Base-by-base conservation (phyloP, 1,140 invertebrate genomes). In the Arion vulgaris region DNA sequence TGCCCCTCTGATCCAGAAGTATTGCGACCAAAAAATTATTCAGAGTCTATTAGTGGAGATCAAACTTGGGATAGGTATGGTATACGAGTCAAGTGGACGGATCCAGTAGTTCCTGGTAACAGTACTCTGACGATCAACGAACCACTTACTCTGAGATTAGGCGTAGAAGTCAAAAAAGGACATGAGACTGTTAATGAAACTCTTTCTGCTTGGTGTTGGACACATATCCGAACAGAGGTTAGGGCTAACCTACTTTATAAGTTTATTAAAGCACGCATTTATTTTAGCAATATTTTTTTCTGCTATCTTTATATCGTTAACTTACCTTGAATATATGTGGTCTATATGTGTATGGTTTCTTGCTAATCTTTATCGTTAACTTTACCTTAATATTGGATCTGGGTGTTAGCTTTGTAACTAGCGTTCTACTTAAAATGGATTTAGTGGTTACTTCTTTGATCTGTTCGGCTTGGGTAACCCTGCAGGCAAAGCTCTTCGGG, bases 11-110 rank as follows among this genome's bases (percentile, higher is more conserved):
- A 66, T 28, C 62, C 62, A 28, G 73, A 75, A 51, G 19, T 4
- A 2, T 2, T 39, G 45, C 39, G 73, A 53, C 73, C 73, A 1
- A 45, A 36, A 32, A 51, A 51, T 34, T 75, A n/a, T 26, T 34
- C 11, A 0, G 73, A 75, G 23, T n/a, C 73, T 0, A 49, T 75
- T n/a, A 51, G 41, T 49, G 73, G 73, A 53, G 73, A 75, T 34
- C 19, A 49, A 34, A 45, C 45, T 2, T 75, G 73, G 73, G 28
- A 75, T 32, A 4, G 2, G 2, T 51, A 28, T 34, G 73, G 62
- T 7, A 32, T 66, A 66, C 62, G 62, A 2, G 17, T 66, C 62
- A 66, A 66, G 19, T 66, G n/a, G 62, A 66, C 62, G 17, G 62
- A 66, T 32, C 62, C 62, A 4, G 28, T 66, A 7, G 62, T 66